phyloP scores from a whole-genome alignment of 2,797 vertebrate species.

The Choloepus didactylus region DNA sequence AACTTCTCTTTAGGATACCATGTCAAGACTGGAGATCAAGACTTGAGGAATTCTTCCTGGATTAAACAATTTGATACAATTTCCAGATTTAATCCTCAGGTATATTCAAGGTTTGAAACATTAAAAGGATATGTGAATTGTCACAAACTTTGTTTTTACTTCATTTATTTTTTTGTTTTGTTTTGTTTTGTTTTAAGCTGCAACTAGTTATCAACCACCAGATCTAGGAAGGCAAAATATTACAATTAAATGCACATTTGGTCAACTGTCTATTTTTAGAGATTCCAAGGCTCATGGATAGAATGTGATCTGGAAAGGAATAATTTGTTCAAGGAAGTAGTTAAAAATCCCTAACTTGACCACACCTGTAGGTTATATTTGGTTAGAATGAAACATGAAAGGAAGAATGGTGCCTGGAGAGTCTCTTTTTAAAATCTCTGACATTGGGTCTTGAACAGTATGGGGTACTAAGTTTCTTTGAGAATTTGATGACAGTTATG shows the following conservation, averaged over 20 bases:
- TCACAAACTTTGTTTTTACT: constrained; percentile 27
- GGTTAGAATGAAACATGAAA: not conserved
- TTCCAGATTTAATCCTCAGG: constrained; percentile 89
- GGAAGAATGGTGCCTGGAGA: not conserved
- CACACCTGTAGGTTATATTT: not conserved
- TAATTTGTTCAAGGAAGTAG: not conserved
- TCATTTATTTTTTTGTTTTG: not conserved
- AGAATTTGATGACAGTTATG: constrained; percentile 22
- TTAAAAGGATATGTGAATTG: constrained; percentile 24
- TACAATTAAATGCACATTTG: constrained; percentile 16
- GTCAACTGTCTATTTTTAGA: constrained; percentile 14
- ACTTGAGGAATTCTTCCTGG: constrained; percentile 86
- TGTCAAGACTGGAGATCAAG: constrained; percentile 87
- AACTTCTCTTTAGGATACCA: constrained; percentile 85
- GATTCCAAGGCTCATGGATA: not conserved
- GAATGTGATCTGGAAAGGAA: not conserved
- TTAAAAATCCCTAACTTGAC: not conserved
- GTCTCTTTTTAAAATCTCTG: constrained; percentile 27
- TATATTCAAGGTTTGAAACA: constrained; percentile 76
- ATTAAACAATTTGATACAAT: constrained; percentile 85
- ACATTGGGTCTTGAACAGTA: constrained; percentile 1
- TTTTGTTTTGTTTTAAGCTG: not conserved
- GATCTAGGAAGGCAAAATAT: constrained; percentile 32
- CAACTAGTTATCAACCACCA: not conserved
- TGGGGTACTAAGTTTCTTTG: constrained; percentile 34